phyloP scores from a whole-genome alignment of 2,888 invertebrate genomes.

The Melanotus villosus region DNA sequence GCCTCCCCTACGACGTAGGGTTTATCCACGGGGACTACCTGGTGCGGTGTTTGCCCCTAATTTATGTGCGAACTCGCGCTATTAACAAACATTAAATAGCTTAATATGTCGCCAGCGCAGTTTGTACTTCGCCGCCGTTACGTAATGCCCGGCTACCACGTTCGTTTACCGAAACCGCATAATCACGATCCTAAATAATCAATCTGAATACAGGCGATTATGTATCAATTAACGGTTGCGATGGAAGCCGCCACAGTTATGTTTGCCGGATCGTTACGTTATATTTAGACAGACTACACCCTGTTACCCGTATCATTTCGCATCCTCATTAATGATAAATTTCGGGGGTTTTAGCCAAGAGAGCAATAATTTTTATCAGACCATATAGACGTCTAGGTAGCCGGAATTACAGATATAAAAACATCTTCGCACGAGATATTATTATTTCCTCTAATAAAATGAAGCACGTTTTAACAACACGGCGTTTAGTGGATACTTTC shows the following conservation, averaged over 20 bases:
- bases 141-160: conserved; percentile 26
- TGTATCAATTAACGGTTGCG: conserved; percentile 37
- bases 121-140: conserved; percentile 57
- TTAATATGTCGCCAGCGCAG: conserved; percentile 60
- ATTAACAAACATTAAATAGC: conserved; percentile 64
- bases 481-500: too few species aligned
- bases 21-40: conserved; percentile 27
- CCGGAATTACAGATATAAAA: too few species aligned
- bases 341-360: not conserved
- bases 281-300: not conserved
- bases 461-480: too few species aligned
- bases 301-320: not conserved
- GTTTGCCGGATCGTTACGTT: conserved; percentile 10
- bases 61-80: conserved; percentile 62
- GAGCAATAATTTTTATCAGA: too few species aligned
- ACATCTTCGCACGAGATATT: too few species aligned
- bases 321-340: not conserved
- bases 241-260: conserved; percentile 12
- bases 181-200: conserved; percentile 40
- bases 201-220: conserved; percentile 34
- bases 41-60: conserved; percentile 58
- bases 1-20: not conserved
- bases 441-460: too few species aligned
- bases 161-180: conserved; percentile 39
- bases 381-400: too few species aligned